These are phyloP conservation scores for Alloplasta piceator DNA, from an alignment of 2,888 invertebrate species.

Conservation along the genomic window DNA sequence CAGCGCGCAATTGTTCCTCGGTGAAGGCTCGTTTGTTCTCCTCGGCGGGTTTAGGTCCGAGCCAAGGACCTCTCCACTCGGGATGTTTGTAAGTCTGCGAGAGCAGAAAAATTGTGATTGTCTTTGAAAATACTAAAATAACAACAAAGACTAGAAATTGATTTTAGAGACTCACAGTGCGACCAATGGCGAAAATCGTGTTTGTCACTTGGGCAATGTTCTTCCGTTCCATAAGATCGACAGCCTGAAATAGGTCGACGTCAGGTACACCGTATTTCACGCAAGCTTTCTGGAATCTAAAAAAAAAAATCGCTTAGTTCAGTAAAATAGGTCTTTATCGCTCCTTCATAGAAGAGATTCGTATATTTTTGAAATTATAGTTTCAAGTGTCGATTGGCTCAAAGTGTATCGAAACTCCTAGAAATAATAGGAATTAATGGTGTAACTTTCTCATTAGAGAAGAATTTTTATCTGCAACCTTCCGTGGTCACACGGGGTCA, in stretches of 20 bases:
- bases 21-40: slow-evolving; percentile 87
- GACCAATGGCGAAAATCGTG: slow-evolving; percentile 94
- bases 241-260: slow-evolving; percentile 95
- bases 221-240: slow-evolving; percentile 95
- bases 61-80: slow-evolving; percentile 91
- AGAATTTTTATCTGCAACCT: no score
- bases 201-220: slow-evolving; percentile 95
- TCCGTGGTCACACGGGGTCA: no score
- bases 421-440: no score
- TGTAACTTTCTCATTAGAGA: no score
- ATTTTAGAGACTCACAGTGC: slow-evolving; percentile 87
- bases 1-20: slow-evolving; percentile 89
- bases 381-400: not conserved
- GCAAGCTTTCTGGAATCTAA: slow-evolving; percentile 91
- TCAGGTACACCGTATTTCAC: slow-evolving; percentile 93
- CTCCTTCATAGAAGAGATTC: no score
- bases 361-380: not conserved
- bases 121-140: slow-evolving; percentile 5
- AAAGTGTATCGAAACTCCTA: no score
- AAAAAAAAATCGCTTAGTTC: not conserved
- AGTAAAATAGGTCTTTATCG: no score
- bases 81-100: slow-evolving; percentile 91
- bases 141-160: not conserved
- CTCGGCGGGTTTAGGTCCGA: slow-evolving; percentile 94
- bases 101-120: not conserved